A percentile compares a stretch with the other conserved stretches of the same genome.
Evolutionary conservation across 2,797 vertebrate genomes (phyloP).

Genomic region (Tapera naevia): DNA sequence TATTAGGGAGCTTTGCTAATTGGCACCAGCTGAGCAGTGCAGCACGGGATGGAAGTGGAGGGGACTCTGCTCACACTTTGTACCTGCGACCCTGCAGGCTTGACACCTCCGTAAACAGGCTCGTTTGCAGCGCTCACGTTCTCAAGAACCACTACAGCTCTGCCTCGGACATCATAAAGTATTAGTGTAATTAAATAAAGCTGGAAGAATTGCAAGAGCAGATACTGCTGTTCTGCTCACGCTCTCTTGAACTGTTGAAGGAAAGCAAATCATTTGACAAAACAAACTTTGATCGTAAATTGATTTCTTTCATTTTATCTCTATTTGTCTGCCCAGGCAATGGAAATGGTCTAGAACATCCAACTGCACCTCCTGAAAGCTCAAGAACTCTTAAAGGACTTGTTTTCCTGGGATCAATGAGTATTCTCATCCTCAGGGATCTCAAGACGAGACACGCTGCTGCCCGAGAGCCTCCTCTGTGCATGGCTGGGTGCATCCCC

Average conservation of each 20-base stretch:
- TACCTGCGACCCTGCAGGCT: accelerated
- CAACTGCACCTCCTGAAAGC: neutral
- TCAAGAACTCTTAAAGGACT: neutral
- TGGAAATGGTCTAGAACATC: neutral
- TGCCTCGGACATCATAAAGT: neutral
- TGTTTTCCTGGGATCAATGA: neutral
- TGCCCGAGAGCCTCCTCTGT: neutral
- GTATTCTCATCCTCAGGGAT: accelerated
- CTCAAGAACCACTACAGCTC: neutral
- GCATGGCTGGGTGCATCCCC: neutral
- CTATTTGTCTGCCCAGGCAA: neutral
- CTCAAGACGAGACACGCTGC: accelerated
- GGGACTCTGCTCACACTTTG: too few relatives aligned
- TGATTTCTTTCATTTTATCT: neutral
- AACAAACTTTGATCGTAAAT: neutral
- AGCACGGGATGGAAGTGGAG: too few relatives aligned
- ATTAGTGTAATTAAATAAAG: neutral
- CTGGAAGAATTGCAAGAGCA: neutral
- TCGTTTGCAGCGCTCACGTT: accelerated
- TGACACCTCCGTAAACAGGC: accelerated
- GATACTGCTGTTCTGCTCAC: neutral
- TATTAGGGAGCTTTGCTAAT: neutral
- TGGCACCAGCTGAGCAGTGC: neutral
- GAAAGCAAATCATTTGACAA: neutral
- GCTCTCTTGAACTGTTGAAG: neutral